Evolutionary conservation across 2,888 invertebrate species (phyloP).

Genomic region (Dendrolimus pini): DNA sequence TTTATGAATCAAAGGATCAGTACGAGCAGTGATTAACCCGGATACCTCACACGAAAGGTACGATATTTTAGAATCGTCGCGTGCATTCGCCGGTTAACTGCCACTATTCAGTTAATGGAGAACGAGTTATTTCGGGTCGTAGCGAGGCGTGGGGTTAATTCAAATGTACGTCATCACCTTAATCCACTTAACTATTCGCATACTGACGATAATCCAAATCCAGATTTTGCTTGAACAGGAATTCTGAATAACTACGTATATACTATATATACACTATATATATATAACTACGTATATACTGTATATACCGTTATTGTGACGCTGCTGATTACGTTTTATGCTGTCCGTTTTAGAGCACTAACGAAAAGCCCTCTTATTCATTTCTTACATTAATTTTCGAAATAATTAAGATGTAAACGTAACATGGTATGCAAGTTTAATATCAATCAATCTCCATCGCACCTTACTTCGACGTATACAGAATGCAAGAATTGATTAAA

Average conservation of each 20-base stretch:
- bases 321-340: too few relatives aligned
- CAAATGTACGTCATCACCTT: conserved; percentile 22
- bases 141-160: conserved; percentile 19
- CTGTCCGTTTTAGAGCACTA: too few relatives aligned
- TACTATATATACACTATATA: too few relatives aligned
- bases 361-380: too few relatives aligned
- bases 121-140: conserved; percentile 19
- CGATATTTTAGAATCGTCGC: conserved; percentile 6
- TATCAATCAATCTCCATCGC: too few relatives aligned
- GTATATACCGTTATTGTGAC: too few relatives aligned
- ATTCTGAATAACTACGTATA: neutral
- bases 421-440: too few relatives aligned
- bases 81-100: conserved; percentile 4
- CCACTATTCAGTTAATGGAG: neutral
- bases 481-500: too few relatives aligned
- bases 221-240: neutral
- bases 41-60: neutral
- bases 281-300: too few relatives aligned
- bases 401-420: too few relatives aligned
- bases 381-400: too few relatives aligned
- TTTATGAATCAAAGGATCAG: neutral
- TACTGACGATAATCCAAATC: conserved; percentile 17
- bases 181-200: conserved; percentile 28
- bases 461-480: too few relatives aligned
- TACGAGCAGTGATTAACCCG: neutral